Evolutionary conservation across 2,888 invertebrate species (phyloP), one percentile per base, ranked within the genome.

Genomic region (Cheilosia soror): DNA sequence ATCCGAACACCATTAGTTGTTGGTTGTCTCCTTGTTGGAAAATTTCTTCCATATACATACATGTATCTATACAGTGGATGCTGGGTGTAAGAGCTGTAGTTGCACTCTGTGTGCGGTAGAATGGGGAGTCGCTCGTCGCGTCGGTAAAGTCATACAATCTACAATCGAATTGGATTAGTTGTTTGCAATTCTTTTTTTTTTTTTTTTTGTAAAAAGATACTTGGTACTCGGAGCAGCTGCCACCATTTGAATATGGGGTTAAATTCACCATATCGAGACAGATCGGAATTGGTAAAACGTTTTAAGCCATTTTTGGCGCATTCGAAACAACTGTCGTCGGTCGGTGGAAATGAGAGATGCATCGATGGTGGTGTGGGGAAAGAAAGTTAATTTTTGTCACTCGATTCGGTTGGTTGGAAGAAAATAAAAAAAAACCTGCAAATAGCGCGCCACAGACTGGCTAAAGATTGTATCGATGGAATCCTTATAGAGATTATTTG

Each of bases 91-190:
- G 20, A 20, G 20, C 1, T 20, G 20, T 20, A 20, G 15, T 15
- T 47, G 44, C 15, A 7, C n/a, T 44, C 68, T 55, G 40, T 63
- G 62, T 65, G 15, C 29, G 57, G 58, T 72, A 33, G 55, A 27
- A 65, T 53, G 31, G 53, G 31, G 37, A 40, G 44, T 72, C 51
- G 20, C 2, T 47, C 44, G 44, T 44, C 4, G 62, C 68, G 77
- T 60, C 71, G 73, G 33, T 37, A 73, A 55, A 68, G 69, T 76
- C 81, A 69, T 51, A 81, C 51, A 65, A 83, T 79, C 78, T 79
- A 51, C 79, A 68, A 78, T 73, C 68, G 73, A 83, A 79, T 83
- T 83, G 79, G 83, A 83, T 83, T 78, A 83, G 78, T 31, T 66
- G 58, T 20, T 65, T 25, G 44, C 15, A 31, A 42, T 44, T 63